Conservation (phyloP, 2,113 vertebrate genomes). For the Zingel zingel region DNA sequence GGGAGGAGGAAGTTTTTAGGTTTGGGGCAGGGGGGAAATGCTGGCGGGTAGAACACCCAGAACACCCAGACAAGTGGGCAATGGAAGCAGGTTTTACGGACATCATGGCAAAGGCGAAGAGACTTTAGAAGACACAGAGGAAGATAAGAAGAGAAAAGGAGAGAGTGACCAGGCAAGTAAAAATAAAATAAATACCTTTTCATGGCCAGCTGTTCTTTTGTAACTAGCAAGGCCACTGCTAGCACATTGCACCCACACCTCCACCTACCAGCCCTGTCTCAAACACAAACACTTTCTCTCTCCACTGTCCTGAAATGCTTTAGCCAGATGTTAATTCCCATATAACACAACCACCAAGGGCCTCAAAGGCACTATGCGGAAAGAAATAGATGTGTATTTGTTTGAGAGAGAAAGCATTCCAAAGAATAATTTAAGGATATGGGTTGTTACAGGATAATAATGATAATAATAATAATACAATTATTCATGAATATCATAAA, state of each 20-base stretch:
- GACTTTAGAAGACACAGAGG: too few relatives aligned
- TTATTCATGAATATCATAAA: constrained; percentile 35
- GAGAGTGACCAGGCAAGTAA: too few relatives aligned
- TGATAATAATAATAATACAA: constrained; percentile 18
- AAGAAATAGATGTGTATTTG: background rate
- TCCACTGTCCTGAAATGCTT: constrained; percentile 6
- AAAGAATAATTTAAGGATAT: constrained; percentile 20
- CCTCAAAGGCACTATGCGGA: background rate
- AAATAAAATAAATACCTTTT: constrained; percentile 16
- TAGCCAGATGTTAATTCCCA: constrained; percentile 37
- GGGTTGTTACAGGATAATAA: constrained; percentile 31
- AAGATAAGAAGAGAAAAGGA: too few relatives aligned
- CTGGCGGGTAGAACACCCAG: too few relatives aligned
- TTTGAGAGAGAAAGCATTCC: background rate
- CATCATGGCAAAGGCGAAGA: too few relatives aligned
- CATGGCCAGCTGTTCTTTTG: constrained; percentile 17
- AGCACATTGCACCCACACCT: constrained; percentile 5
- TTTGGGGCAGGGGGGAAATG: too few relatives aligned
- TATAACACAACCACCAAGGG: constrained; percentile 13
- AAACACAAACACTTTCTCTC: background rate
- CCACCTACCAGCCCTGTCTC: background rate
- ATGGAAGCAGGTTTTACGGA: too few relatives aligned
- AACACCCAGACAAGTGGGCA: too few relatives aligned
- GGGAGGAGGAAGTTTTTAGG: too few relatives aligned
- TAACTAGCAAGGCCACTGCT: constrained; percentile 34